phyloP scores from a whole-genome alignment of 1,140 invertebrate genomes.

The Drosophila aff. region DNA sequence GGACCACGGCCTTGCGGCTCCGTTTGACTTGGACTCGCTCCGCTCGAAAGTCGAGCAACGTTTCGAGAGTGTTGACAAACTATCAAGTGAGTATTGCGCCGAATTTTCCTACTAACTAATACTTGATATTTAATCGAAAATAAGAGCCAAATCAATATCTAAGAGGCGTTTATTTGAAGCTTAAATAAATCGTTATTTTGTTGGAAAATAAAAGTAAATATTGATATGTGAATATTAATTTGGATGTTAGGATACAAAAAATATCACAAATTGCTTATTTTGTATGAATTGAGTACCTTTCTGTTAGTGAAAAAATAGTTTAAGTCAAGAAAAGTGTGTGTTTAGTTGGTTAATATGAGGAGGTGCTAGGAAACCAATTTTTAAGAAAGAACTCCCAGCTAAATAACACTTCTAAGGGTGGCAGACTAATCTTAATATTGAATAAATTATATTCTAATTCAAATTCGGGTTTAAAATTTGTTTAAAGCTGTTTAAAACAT shows the following conservation, averaged over 20 bases:
- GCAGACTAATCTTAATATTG: background rate
- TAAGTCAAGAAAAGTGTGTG: too few species aligned
- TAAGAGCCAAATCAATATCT: background rate
- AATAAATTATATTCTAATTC: background rate
- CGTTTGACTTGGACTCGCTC: slow-evolving; percentile 93
- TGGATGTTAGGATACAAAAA: background rate
- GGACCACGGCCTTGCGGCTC: slow-evolving; percentile 92
- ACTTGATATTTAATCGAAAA: too few species aligned
- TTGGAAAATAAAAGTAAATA: background rate
- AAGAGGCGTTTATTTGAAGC: too few species aligned
- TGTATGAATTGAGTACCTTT: too few species aligned
- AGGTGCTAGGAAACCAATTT: background rate
- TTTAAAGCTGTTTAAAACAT: background rate
- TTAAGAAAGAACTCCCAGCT: background rate
- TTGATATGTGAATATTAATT: background rate
- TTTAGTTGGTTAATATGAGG: background rate
- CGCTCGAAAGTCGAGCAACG: slow-evolving; percentile 93
- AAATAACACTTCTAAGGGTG: too few species aligned
- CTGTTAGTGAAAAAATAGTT: background rate
- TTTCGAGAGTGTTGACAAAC: slow-evolving; percentile 91
- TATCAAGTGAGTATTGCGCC: slow-evolving; percentile 85
- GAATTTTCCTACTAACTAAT: background rate
- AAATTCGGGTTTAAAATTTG: too few species aligned
- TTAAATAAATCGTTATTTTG: background rate
- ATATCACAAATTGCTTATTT: background rate